Conservation (phyloP, 2,888 invertebrate genomes). For the Cataglyphis rosenhaueri region DNA sequence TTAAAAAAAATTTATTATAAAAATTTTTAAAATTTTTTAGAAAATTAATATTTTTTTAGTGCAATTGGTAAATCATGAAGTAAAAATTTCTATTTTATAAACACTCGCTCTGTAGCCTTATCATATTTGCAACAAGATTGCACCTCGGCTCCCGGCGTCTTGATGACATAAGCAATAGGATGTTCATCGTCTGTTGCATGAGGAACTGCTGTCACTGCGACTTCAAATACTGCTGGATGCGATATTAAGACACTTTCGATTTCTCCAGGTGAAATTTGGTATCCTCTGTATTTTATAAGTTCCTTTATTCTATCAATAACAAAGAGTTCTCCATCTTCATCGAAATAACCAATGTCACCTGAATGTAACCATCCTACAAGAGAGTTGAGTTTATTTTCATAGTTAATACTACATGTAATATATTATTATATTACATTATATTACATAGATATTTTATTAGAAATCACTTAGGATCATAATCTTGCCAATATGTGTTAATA, state of each 20-base stretch:
- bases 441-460: no score
- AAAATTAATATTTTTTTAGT: background rate
- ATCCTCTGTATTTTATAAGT: conserved; percentile 79
- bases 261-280: conserved; percentile 79
- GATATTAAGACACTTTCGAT: conserved; percentile 77
- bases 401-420: background rate
- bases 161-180: conserved; percentile 79
- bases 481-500: background rate
- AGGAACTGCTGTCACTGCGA: conserved; percentile 77
- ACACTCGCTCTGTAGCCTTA: background rate
- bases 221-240: conserved; percentile 79
- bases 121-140: background rate
- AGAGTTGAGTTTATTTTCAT: background rate
- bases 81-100: background rate
- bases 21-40: background rate
- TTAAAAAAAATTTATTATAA: background rate
- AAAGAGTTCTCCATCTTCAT: conserved; percentile 79
- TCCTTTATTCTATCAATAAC: conserved; percentile 81
- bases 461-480: background rate
- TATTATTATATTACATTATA: background rate
- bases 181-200: conserved; percentile 76
- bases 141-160: conserved; percentile 67
- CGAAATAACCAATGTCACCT: conserved; percentile 80
- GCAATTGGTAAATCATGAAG: background rate
- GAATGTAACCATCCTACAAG: conserved; percentile 80